A percentile compares a stretch with the other conserved stretches of the same genome.
Evolutionary conservation across 2,113 vertebrate species (phyloP).

Genomic region (Tenebrosternarchus preto): DNA sequence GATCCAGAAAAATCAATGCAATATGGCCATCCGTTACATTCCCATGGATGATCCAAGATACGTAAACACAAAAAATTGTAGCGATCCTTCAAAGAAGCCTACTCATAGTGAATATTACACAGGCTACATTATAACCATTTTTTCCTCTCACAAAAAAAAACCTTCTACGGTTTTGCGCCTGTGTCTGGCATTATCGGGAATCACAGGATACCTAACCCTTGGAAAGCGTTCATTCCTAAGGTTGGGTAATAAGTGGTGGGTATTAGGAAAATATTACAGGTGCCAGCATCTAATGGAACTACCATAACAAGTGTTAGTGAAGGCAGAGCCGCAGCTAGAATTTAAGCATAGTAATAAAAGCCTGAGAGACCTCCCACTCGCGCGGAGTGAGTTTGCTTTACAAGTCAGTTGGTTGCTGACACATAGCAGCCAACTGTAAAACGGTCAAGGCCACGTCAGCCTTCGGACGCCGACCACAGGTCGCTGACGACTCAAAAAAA

Average conservation of each 20-base stretch:
- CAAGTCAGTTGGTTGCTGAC: constrained; percentile 30
- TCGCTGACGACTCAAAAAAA: constrained; percentile 23
- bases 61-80: constrained; percentile 55
- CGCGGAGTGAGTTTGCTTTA: constrained; percentile 45
- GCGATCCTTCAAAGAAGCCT: constrained; percentile 61
- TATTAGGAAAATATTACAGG: constrained; percentile 12
- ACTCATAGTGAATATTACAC: background rate
- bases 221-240: background rate
- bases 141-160: background rate
- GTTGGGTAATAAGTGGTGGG: background rate
- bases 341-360: constrained; percentile 46
- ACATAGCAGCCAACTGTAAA: constrained; percentile 46
- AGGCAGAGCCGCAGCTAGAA: background rate
- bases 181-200: background rate
- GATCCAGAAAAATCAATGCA: constrained; percentile 51
- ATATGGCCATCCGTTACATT: constrained; percentile 58
- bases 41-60: constrained; percentile 52
- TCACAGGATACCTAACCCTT: background rate
- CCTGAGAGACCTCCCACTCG: constrained; percentile 31
- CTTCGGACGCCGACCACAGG: constrained; percentile 33
- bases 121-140: background rate
- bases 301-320: constrained; percentile 5
- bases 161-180: background rate
- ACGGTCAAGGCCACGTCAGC: constrained; percentile 35
- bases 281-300: constrained; percentile 13